These are phyloP conservation scores for Lasius fuliginosus DNA, from an alignment of 2,888 invertebrate genomes.

Conservation along the genomic window DNA sequence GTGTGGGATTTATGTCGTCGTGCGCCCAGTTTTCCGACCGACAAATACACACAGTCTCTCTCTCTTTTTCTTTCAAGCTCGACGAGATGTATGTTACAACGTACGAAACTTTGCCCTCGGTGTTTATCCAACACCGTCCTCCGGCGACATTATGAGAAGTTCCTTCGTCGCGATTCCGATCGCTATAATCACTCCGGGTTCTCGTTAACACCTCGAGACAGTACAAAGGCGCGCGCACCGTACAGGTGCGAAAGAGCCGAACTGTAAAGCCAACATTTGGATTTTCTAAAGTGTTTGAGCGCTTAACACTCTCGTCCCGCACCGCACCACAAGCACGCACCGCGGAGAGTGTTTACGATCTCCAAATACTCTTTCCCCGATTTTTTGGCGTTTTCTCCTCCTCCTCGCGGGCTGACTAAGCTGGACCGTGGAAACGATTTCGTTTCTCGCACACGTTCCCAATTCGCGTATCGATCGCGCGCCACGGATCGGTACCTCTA, in stretches of 20 bases:
- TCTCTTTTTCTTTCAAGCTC: not conserved
- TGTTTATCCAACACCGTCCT: constrained; percentile 31
- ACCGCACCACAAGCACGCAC: constrained; percentile 34
- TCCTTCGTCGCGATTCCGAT: constrained; percentile 37
- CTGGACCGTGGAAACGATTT: constrained; percentile 40
- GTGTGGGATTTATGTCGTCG: constrained; percentile 46
- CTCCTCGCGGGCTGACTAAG: constrained; percentile 67
- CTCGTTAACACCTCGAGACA: constrained; percentile 43
- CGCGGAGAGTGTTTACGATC: constrained; percentile 69
- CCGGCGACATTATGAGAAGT: constrained; percentile 42
- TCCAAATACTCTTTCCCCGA: constrained; percentile 67
- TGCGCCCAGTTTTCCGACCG: constrained; percentile 37
- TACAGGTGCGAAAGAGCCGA: constrained; percentile 69
- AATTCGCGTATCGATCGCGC: constrained; percentile 38
- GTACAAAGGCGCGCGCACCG: constrained; percentile 59
- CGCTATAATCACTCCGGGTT: constrained; percentile 46
- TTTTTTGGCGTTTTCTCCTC: constrained; percentile 45
- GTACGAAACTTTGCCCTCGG: constrained; percentile 7
- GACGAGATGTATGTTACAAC: constrained; percentile 12
- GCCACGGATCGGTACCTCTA: constrained; percentile 15
- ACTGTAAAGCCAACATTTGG: constrained; percentile 72
- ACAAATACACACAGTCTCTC: not conserved
- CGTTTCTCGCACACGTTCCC: constrained; percentile 35
- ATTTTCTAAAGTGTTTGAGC: constrained; percentile 73
- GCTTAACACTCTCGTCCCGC: constrained; percentile 63